Conservation (phyloP, 2,888 invertebrate species). For the Platerodrilus igneus region DNA sequence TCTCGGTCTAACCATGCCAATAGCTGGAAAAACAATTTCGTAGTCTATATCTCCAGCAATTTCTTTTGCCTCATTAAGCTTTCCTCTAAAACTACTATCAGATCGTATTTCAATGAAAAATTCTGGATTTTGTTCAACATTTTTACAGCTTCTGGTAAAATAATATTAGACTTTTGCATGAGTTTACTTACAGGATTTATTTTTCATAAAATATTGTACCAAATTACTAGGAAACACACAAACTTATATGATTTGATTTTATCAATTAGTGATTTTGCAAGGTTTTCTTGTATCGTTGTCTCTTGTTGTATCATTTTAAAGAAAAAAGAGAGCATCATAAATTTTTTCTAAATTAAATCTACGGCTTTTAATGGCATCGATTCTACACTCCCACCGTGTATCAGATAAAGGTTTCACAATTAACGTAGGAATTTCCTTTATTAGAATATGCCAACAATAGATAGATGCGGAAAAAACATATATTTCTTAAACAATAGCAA, state of each 20-base stretch:
- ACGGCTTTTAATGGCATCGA: no score
- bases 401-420: no score
- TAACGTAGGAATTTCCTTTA: no score
- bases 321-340: conserved; percentile 11
- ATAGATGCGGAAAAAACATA: no score
- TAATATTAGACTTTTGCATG: conserved; percentile 10
- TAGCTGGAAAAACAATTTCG: conserved; percentile 6
- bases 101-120: conserved; percentile 7
- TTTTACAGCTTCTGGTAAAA: conserved; percentile 10
- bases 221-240: conserved; percentile 14
- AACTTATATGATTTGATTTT: conserved; percentile 13
- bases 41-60: conserved; percentile 8
- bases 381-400: no score
- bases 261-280: conserved; percentile 9
- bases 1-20: conserved; percentile 1
- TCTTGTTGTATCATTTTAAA: conserved; percentile 10
- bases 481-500: no score
- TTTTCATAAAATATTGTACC: conserved; percentile 14
- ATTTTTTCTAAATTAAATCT: conserved; percentile 2
- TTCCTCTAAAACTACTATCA: conserved; percentile 5
- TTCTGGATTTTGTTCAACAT: conserved; percentile 1
- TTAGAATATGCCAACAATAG: no score
- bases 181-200: conserved; percentile 11
- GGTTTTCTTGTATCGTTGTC: conserved; percentile 9
- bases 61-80: conserved; percentile 4